Evolutionary conservation across 2,888 invertebrate species (phyloP).

Genomic region (Ophion slaviceki): DNA sequence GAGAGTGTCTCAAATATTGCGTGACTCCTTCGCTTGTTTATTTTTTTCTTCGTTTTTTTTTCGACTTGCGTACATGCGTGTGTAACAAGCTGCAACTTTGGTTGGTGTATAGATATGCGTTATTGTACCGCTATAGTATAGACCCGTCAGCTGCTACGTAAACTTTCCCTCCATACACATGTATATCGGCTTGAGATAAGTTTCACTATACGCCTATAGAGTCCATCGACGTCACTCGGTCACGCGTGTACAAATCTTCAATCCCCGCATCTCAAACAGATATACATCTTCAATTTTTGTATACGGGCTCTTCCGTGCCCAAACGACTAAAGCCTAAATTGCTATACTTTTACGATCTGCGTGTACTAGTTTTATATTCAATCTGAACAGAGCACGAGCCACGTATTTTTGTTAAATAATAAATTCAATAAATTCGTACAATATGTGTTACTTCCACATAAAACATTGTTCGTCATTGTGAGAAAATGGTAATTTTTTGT

Average conservation of each 20-base stretch:
- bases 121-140: slow-evolving; percentile 23
- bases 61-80: slow-evolving; percentile 11
- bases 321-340: not conserved
- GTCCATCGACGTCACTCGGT: slow-evolving; percentile 5
- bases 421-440: too few species aligned
- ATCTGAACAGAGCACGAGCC: too few species aligned
- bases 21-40: not conserved
- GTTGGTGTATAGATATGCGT: slow-evolving; percentile 4
- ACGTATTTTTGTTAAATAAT: too few species aligned
- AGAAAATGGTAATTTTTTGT: too few species aligned
- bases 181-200: slow-evolving; percentile 3
- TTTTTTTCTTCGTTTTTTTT: not conserved
- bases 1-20: slow-evolving; percentile 13
- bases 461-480: too few species aligned
- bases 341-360: too few species aligned
- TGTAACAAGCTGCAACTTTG: not conserved
- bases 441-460: too few species aligned
- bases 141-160: slow-evolving; percentile 2
- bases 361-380: too few species aligned
- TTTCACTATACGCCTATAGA: slow-evolving; percentile 19
- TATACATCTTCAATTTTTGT: not conserved
- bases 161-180: slow-evolving; percentile 21
- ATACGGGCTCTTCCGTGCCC: not conserved
- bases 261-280: not conserved
- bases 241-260: slow-evolving; percentile 13